phyloP scores from a whole-genome alignment of 2,113 vertebrate species.

The Cercocebus atys region DNA sequence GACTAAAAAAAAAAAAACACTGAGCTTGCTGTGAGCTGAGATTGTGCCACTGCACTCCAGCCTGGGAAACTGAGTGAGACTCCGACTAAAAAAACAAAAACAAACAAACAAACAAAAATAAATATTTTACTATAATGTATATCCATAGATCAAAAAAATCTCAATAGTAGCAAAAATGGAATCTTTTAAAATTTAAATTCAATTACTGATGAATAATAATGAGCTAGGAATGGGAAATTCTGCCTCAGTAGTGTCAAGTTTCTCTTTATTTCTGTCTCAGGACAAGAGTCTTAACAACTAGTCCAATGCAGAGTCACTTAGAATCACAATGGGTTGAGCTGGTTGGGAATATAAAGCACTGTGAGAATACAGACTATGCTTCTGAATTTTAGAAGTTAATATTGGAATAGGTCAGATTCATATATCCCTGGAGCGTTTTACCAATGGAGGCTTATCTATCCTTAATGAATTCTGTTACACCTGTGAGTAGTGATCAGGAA shows the following conservation, averaged over 20 bases:
- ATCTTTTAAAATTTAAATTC: constrained; percentile 38
- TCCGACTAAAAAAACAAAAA: too few relatives aligned
- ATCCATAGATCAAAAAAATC: neutral
- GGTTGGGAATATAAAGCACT: neutral
- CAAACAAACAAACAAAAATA: neutral
- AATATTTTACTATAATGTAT: neutral
- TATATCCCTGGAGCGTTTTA: neutral
- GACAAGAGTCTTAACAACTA: neutral
- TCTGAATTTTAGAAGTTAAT: neutral
- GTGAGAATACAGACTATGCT: neutral
- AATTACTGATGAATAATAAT: neutral
- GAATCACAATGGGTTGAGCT: too few relatives aligned
- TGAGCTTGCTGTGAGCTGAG: too few relatives aligned
- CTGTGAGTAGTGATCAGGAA: neutral
- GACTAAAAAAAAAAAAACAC: too few relatives aligned
- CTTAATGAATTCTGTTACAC: neutral
- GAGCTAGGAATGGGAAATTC: neutral
- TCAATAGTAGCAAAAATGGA: neutral
- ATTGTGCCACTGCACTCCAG: too few relatives aligned
- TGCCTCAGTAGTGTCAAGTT: neutral
- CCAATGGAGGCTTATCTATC: neutral
- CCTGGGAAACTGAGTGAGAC: too few relatives aligned
- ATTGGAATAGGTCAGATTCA: neutral
- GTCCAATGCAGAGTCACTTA: neutral
- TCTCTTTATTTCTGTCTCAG: neutral